Base-by-base conservation (phyloP, 1,140 invertebrate genomes). In the Nautilus pompilius region DNA sequence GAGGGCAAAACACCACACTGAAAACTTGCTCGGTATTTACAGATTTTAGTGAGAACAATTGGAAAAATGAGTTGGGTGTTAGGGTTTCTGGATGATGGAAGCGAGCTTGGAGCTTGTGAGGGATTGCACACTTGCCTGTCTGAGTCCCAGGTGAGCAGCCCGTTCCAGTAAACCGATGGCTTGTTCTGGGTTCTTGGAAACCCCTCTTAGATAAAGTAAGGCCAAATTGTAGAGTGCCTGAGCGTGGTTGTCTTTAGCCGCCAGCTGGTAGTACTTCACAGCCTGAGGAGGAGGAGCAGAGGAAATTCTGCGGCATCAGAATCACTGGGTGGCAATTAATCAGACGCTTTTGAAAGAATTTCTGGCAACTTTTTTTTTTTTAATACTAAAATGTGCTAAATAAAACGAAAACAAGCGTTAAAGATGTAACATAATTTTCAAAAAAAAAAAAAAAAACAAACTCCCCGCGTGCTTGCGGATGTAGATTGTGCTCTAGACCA, bases 201-300 rank as follows among this genome's bases (percentile, higher is more conserved):
- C 48, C 24, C 70, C 66, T 17, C 64, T 63, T 26, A 73, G 49
- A 51, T 79, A 77, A 60, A 75, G 63, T 26, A 77, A 41, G 6
- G 71, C 79, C 26, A 81, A 64, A 55, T 80, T 81, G 63, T 77
- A 78, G 41, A 74, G 54, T 5, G 79, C 75, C 55, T 72, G 54
- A 3, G 71, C 63, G 60, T 81, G 77, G 4, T 69, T 69, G 15
- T 69, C 69, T 15, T 68, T 69, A 45, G 73, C 75, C 62, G 78
- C 79, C 63, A 71, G 46, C 24, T 68, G 63, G 64, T 79, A 81
- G 56, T 70, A 66, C 36, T 68, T 65, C 3, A 67, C 60, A 53
- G 75, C 73, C 75, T 77, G 60, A 1, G 64, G 60, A 10, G 15
- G 20, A 30, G 54, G 67, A 10, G 53, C 30, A 15, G 29, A 67